These are phyloP conservation scores for Forbesichthys papilliferus DNA, from an alignment of 2,113 vertebrate species.

Conservation along the genomic window DNA sequence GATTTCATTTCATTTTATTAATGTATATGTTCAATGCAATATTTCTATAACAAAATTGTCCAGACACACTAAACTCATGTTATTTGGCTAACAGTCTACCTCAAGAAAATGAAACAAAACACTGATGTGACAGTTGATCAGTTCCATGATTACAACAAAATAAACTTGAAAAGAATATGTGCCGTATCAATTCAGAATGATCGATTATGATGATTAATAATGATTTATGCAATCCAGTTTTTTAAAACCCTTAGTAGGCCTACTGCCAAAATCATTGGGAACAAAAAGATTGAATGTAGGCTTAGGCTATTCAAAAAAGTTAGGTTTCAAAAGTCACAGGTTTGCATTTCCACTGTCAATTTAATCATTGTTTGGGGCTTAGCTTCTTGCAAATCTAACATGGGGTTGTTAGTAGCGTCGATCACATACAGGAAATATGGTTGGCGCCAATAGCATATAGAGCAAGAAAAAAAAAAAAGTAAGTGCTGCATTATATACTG, in stretches of 20 bases:
- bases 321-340: conserved; percentile 6
- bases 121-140: background rate
- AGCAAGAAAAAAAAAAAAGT: background rate
- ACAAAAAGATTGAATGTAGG: conserved; percentile 18
- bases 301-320: conserved; percentile 19
- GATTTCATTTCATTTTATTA: too few relatives aligned
- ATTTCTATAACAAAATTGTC: background rate
- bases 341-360: conserved; percentile 23
- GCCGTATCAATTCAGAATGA: too few relatives aligned
- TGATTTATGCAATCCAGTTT: too few relatives aligned
- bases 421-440: background rate
- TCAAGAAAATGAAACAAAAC: background rate
- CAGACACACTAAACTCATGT: conserved; percentile 7
- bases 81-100: background rate
- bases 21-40: too few relatives aligned
- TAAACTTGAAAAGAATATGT: too few relatives aligned
- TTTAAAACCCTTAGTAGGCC: conserved; percentile 2
- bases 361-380: conserved; percentile 45
- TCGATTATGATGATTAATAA: too few relatives aligned
- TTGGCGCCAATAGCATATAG: conserved; percentile 11
- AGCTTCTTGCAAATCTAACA: conserved; percentile 12
- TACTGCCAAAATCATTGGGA: too few relatives aligned
- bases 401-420: conserved; percentile 8
- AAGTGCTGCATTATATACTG: background rate
- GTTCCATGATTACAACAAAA: conserved; percentile 1